Percentiles rank a stretch among this genome's conserved stretches.
Evolutionary conservation across 1,140 invertebrate species (phyloP).

Genomic region (Cyrtorhinus lividipennis): DNA sequence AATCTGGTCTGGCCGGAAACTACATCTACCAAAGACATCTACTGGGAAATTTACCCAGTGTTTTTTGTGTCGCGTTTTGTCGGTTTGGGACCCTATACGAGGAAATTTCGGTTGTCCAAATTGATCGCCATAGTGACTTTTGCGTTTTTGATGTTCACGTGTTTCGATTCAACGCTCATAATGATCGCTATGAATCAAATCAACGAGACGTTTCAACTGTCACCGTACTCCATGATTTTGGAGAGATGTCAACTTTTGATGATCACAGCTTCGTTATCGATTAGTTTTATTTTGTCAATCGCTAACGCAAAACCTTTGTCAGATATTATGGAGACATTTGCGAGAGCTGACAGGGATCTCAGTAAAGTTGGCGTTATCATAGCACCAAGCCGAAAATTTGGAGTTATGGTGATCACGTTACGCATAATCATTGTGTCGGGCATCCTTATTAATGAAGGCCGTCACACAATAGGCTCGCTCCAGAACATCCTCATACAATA

Average conservation of each 20-base stretch:
- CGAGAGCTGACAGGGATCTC: constrained; percentile 9
- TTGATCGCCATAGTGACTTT: not conserved
- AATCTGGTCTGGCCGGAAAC: too few species aligned
- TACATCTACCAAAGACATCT: constrained; percentile 10
- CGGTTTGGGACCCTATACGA: not conserved
- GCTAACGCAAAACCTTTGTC: not conserved
- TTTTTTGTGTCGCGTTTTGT: not conserved
- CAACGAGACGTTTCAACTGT: constrained; percentile 12
- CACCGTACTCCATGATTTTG: constrained; percentile 12
- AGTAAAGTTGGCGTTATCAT: not conserved
- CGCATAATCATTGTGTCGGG: not conserved
- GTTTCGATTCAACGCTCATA: not conserved
- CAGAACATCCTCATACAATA: constrained; percentile 6
- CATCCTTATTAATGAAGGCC: not conserved
- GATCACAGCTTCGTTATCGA: not conserved
- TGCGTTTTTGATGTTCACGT: not conserved
- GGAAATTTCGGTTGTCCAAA: not conserved
- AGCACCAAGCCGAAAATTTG: not conserved
- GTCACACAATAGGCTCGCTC: not conserved
- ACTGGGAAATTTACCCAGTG: constrained; percentile 5
- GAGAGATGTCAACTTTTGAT: constrained; percentile 14
- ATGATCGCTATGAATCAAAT: constrained; percentile 10
- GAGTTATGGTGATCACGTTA: not conserved
- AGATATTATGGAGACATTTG: not conserved
- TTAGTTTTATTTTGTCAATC: not conserved